These are phyloP conservation scores for Anadara kagoshimensis DNA, from an alignment of 1,140 invertebrate species.

Conservation along the genomic window DNA sequence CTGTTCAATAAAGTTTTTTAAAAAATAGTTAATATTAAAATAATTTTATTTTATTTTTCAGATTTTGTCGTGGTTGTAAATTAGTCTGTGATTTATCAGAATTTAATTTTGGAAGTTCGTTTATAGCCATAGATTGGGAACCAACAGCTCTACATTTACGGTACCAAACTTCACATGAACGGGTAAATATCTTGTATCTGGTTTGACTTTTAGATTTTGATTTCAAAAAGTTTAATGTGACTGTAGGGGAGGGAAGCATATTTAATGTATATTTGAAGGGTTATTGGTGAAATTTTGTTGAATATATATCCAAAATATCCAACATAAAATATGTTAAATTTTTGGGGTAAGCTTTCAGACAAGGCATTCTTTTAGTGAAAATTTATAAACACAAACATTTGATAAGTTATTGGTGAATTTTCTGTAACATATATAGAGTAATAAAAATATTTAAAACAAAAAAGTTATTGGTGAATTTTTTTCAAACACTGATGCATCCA, in stretches of 20 bases:
- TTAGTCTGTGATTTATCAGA: conserved; percentile 81
- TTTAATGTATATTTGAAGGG: neutral
- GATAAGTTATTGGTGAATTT: no score
- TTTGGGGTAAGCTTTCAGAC: no score
- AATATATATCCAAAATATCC: no score
- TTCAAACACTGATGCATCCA: no score
- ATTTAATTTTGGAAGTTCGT: conserved; percentile 74
- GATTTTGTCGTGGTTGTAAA: conserved; percentile 88
- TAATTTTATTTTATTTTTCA: conserved; percentile 31
- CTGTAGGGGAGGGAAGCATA: neutral
- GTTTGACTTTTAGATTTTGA: no score
- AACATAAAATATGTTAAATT: no score
- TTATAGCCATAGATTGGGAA: conserved; percentile 90
- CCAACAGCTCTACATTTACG: conserved; percentile 90
- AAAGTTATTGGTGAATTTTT: no score
- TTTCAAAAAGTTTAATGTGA: neutral
- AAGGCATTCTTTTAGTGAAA: no score
- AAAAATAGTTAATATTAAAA: neutral
- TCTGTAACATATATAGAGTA: no score
- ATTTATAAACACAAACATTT: no score
- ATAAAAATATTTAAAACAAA: no score
- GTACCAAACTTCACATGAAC: conserved; percentile 88
- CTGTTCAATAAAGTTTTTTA: neutral
- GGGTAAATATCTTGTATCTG: conserved; percentile 73
- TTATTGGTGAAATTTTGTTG: no score